Conservation (phyloP, 2,888 invertebrate genomes). For the Drosophila stalkeri region DNA sequence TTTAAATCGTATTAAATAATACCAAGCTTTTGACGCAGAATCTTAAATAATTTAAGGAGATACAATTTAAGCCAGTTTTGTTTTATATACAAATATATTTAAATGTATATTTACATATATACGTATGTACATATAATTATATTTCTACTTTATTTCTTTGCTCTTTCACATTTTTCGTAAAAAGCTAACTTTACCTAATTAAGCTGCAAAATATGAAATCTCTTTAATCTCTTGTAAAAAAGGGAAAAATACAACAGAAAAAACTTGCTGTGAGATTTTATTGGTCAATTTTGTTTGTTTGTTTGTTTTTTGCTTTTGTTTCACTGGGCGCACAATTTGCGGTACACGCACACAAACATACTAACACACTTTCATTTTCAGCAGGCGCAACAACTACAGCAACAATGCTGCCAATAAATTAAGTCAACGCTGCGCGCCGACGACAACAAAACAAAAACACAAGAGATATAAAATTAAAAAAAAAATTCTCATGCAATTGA, state of each 20-base stretch:
- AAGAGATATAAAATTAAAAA: constrained; percentile 29
- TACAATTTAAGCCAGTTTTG: neutral
- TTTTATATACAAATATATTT: neutral
- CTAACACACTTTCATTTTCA: constrained; percentile 74
- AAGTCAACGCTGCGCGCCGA: constrained; percentile 55
- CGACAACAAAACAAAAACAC: constrained; percentile 69
- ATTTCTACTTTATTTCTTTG: neutral
- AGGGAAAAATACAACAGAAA: constrained; percentile 19
- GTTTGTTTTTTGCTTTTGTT: constrained; percentile 42
- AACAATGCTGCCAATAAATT: constrained; percentile 73
- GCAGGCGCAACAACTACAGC: constrained; percentile 65
- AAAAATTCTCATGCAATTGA: constrained; percentile 75
- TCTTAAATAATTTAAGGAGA: neutral
- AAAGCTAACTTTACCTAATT: constrained; percentile 42
- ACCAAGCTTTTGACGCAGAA: neutral
- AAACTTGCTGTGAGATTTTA: constrained; percentile 62
- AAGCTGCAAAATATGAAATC: constrained; percentile 40
- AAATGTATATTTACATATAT: neutral
- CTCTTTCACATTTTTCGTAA: constrained; percentile 13
- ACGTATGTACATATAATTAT: neutral
- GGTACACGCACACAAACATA: constrained; percentile 25
- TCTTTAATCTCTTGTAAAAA: constrained; percentile 34
- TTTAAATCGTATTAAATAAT: neutral
- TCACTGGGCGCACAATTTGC: constrained; percentile 49
- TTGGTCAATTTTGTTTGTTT: constrained; percentile 61